These are phyloP conservation scores for Scaptomyza polygonia DNA, from an alignment of 2,888 invertebrate species.

Conservation along the genomic window DNA sequence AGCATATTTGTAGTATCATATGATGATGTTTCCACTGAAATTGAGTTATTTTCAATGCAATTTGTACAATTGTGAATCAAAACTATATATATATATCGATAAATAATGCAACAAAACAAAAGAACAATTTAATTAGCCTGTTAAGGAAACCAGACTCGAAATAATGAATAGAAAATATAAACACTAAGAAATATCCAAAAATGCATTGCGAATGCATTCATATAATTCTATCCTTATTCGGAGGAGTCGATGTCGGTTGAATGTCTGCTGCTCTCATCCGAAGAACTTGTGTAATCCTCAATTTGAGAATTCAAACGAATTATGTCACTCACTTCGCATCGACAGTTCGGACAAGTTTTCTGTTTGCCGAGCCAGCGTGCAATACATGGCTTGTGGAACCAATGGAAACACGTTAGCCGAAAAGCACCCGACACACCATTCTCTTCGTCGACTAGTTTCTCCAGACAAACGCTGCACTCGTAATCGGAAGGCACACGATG, in stretches of 20 bases:
- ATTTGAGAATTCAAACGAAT: too few relatives aligned
- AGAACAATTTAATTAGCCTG: too few relatives aligned
- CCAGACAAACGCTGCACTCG: background rate
- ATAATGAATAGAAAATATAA: too few relatives aligned
- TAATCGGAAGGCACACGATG: background rate
- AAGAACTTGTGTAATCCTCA: too few relatives aligned
- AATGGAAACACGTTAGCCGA: background rate
- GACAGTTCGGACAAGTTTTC: background rate
- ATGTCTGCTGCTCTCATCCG: too few relatives aligned
- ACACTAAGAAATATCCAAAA: too few relatives aligned
- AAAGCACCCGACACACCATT: background rate
- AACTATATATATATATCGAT: too few relatives aligned
- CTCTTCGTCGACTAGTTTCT: background rate
- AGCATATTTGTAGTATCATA: too few relatives aligned
- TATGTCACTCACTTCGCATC: background rate
- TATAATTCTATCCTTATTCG: too few relatives aligned
- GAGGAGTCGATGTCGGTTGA: too few relatives aligned
- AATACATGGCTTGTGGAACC: background rate
- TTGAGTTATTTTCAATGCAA: constrained; percentile 58
- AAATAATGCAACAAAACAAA: background rate
- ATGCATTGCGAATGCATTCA: too few relatives aligned
- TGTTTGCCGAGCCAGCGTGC: background rate
- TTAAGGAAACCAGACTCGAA: too few relatives aligned
- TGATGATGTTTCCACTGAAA: constrained; percentile 45
- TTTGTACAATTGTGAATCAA: constrained; percentile 9